Conservation (phyloP, 2,113 vertebrate genomes). For the Prunella fulvescens region DNA sequence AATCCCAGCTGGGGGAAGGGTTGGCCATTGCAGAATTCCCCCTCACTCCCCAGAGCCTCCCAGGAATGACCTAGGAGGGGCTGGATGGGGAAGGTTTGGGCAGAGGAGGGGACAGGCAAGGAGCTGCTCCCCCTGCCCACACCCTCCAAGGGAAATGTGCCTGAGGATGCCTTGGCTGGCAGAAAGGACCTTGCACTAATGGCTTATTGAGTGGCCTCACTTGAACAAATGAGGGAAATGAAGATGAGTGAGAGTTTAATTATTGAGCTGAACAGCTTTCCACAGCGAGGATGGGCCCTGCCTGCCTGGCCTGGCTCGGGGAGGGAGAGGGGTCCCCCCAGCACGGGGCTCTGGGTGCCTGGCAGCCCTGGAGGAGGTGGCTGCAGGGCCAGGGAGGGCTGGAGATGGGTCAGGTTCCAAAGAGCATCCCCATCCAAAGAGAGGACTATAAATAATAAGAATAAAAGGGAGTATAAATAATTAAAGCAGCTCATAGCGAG, state of each 20-base stretch:
- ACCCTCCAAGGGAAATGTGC: not conserved
- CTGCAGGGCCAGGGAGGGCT: not conserved
- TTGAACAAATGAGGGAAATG: conserved; percentile 38
- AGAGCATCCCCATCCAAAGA: not conserved
- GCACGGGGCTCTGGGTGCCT: not conserved
- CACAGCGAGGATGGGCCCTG: fast-evolving
- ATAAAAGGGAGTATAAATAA: conserved; percentile 60
- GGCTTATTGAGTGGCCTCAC: conserved; percentile 48
- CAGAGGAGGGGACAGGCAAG: not conserved
- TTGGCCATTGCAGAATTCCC: not conserved
- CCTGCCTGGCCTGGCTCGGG: not conserved
- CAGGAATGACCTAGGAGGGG: not conserved
- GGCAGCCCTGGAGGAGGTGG: not conserved
- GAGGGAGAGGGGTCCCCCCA: not conserved
- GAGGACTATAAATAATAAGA: conserved; percentile 33
- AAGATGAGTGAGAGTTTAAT: conserved; percentile 62
- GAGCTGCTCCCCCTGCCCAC: not conserved
- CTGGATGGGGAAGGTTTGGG: not conserved
- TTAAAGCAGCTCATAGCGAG: conserved; percentile 56
- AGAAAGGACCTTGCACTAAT: not conserved
- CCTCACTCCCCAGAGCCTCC: not conserved
- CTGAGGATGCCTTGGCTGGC: not conserved
- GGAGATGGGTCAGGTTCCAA: not conserved
- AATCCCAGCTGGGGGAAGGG: not conserved
- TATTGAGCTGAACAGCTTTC: not conserved